Percentiles rank a stretch among this genome's conserved stretches.
These are phyloP conservation scores for Monochamus saltuarius DNA, from an alignment of 1,140 invertebrate species.

Conservation along the genomic window DNA sequence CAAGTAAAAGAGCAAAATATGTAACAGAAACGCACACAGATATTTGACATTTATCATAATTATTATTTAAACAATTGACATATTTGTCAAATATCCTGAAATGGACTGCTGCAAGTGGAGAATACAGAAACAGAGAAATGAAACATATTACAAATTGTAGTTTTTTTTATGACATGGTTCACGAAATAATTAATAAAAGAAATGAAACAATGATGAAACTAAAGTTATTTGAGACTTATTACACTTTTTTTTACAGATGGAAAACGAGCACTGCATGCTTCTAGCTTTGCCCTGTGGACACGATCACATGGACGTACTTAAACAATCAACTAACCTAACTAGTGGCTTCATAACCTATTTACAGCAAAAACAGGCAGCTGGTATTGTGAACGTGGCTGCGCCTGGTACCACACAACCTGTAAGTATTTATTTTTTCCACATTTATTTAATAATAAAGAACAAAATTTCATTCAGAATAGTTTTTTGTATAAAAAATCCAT, in stretches of 20 bases:
- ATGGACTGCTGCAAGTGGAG: too few species aligned
- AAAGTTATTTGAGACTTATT: slow-evolving; percentile 3
- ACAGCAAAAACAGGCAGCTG: slow-evolving; percentile 94
- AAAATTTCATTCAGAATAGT: too few species aligned
- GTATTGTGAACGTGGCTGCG: slow-evolving; percentile 93
- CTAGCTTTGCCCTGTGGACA: slow-evolving; percentile 92
- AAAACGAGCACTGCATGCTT: slow-evolving; percentile 94
- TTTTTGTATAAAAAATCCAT: too few species aligned
- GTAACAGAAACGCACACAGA: too few species aligned
- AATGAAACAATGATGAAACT: not conserved
- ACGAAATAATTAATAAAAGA: not conserved
- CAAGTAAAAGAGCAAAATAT: too few species aligned
- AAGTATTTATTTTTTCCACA: slow-evolving; percentile 37
- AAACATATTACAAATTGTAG: too few species aligned
- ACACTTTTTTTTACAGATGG: slow-evolving; percentile 64
- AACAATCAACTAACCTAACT: slow-evolving; percentile 88
- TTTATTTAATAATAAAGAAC: too few species aligned
- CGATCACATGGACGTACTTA: slow-evolving; percentile 87
- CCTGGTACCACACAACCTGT: slow-evolving; percentile 80
- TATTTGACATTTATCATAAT: too few species aligned
- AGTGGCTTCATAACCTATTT: slow-evolving; percentile 95
- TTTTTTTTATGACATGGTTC: too few species aligned
- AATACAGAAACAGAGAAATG: too few species aligned
- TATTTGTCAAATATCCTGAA: too few species aligned
- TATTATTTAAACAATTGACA: too few species aligned